Base-by-base conservation (phyloP, 2,888 invertebrate species). In the Diaprepes abbreviatus region DNA sequence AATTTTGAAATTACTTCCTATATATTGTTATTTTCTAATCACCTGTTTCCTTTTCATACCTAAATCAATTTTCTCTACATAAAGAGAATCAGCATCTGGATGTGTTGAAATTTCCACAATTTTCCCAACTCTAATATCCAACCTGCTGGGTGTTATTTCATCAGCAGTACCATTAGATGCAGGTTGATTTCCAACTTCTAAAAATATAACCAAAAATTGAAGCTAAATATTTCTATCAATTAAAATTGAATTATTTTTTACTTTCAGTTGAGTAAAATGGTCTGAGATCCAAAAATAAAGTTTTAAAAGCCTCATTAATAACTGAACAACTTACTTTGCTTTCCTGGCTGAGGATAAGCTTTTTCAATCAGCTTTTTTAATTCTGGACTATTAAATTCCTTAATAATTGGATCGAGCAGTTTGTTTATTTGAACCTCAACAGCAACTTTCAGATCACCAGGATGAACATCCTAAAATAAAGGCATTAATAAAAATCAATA, bases 1-100 rank as follows among this genome's bases (percentile, higher is more conserved):
- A n/a, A n/a, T n/a, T n/a, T n/a, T n/a, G n/a, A 9, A 33, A 7
- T 7, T 33, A 9, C 9, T 33, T 9, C 33, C 9, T 33, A n/a
- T n/a, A n/a, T n/a, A n/a, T 33, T 33, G 33, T 33, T 33, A 33
- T 33, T 5, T 33, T 7, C 5, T 7, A 33, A 33, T 33, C 5
- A 33, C 6, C 9, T 7, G 3, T 10, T 36, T n/a, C n/a, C n/a
- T 17, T 9, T 19, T 35, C 24, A n/a, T 60, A 66, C 72, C 72
- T 59, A 97, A 82, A 84, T 97, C 95, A 78, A 97, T 94, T 84
- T 94, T 93, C 80, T 95, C 92, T n/a, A 97, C 92, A 85, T 96
- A 97, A 28, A 97, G 87, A 45, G 92, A 88, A 84, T 97, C 96
- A 7, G 97, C 97, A 84, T 97, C 96, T 0, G 96, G 96, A 86